Percentiles rank a stretch among this genome's conserved stretches.
phyloP scores from a whole-genome alignment of 2,888 invertebrate genomes.

The Meiosimyza platycephala region DNA sequence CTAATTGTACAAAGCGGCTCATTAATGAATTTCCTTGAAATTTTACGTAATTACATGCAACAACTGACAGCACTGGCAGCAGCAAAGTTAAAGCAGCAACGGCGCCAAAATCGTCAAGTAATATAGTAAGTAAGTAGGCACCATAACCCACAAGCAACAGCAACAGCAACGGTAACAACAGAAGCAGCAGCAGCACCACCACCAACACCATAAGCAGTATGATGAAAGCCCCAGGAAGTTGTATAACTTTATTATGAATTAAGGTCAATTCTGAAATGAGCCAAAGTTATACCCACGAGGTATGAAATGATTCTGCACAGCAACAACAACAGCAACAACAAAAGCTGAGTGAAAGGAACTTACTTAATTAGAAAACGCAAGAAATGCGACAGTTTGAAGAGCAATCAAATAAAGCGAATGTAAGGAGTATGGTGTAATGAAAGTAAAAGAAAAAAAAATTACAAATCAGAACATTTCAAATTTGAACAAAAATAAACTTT shows the following conservation, averaged over 20 bases:
- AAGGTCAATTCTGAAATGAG: slow-evolving; percentile 8
- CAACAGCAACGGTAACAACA: not conserved
- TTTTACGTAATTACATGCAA: slow-evolving; percentile 1
- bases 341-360: not conserved
- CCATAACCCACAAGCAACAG: not conserved
- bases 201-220: not conserved
- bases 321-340: slow-evolving; percentile 2
- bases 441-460: not conserved
- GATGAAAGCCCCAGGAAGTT: not conserved
- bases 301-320: too few species aligned
- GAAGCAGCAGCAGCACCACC: not conserved
- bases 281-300: not conserved
- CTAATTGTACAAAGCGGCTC: slow-evolving; percentile 7
- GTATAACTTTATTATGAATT: slow-evolving; percentile 13
- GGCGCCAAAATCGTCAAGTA: too few species aligned
- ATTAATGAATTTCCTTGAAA: slow-evolving; percentile 3
- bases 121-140: not conserved
- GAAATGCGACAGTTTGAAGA: too few species aligned
- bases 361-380: slow-evolving; percentile 12
- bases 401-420: not conserved
- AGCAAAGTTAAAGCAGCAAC: too few species aligned
- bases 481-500: too few species aligned
- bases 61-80: too few species aligned
- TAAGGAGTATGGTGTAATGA: not conserved
- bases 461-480: not conserved